A percentile compares a stretch with the other conserved stretches of the same genome.
These are phyloP conservation scores for Tamias sibiricus DNA, from an alignment of 2,113 vertebrate genomes.

Conservation along the genomic window DNA sequence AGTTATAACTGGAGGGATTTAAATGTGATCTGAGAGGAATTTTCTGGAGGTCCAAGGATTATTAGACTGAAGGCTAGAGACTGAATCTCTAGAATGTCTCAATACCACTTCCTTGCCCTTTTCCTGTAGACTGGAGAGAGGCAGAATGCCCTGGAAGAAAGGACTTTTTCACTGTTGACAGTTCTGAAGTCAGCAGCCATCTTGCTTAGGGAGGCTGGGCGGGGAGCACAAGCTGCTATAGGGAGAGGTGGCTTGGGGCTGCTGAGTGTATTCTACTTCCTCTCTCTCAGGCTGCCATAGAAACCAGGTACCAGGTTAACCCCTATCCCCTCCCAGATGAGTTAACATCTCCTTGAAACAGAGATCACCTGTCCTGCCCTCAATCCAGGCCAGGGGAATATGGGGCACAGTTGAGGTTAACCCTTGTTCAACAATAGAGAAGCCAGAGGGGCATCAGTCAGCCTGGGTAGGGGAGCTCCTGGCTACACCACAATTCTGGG, in stretches of 20 bases:
- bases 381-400: conserved; percentile 47
- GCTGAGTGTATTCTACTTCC: background rate
- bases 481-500: background rate
- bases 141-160: background rate
- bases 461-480: background rate
- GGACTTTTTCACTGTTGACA: conserved; percentile 1
- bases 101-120: background rate
- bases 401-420: conserved; percentile 51
- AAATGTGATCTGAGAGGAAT: conserved; percentile 44
- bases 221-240: background rate
- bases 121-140: conserved; percentile 19
- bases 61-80: background rate
- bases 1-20: conserved; percentile 16
- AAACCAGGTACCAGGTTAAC: conserved; percentile 3
- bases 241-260: background rate
- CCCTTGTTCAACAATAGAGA: background rate
- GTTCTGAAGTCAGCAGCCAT: conserved; percentile 51
- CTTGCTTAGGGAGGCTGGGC: background rate
- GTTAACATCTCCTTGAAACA: conserved; percentile 58
- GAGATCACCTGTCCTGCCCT: background rate
- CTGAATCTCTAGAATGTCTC: background rate
- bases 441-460: background rate
- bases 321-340: background rate
- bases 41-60: background rate
- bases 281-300: background rate